Evolutionary conservation across 2,113 vertebrate genomes (phyloP).

Genomic region (Seriola dumerili): DNA sequence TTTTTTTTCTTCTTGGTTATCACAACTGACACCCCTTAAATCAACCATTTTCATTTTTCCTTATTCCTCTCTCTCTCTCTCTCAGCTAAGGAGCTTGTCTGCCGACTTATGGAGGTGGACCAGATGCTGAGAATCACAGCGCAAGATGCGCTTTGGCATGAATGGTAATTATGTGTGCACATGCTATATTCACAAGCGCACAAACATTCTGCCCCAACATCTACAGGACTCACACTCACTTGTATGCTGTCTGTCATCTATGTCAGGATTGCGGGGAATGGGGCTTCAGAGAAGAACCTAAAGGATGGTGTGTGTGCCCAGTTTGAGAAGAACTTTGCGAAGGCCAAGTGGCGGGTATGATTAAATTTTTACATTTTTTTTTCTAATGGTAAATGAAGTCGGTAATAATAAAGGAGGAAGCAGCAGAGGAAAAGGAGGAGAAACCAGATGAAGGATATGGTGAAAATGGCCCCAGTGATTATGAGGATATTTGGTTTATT

Average conservation of each 20-base stretch:
- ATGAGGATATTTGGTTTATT: conserved; percentile 1
- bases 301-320: conserved; percentile 90
- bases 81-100: conserved; percentile 89
- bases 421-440: background rate
- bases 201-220: conserved; percentile 2
- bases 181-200: background rate
- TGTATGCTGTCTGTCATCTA: conserved; percentile 28
- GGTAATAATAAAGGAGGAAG: conserved; percentile 12
- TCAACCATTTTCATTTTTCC: background rate
- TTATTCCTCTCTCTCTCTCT: background rate
- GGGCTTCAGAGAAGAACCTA: conserved; percentile 89
- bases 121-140: conserved; percentile 89
- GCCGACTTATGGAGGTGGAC: conserved; percentile 89
- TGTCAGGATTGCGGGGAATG: conserved; percentile 89
- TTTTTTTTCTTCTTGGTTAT: background rate
- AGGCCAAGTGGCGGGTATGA: conserved; percentile 91
- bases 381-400: background rate
- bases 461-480: background rate
- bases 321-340: conserved; percentile 92
- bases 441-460: background rate
- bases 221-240: background rate
- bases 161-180: conserved; percentile 78
- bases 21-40: background rate
- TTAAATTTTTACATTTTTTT: background rate
- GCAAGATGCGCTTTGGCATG: conserved; percentile 87